A percentile compares a stretch with the other conserved stretches of the same genome.
phyloP scores from a whole-genome alignment of 2,888 invertebrate genomes.

The Mechanitis messenoides region DNA sequence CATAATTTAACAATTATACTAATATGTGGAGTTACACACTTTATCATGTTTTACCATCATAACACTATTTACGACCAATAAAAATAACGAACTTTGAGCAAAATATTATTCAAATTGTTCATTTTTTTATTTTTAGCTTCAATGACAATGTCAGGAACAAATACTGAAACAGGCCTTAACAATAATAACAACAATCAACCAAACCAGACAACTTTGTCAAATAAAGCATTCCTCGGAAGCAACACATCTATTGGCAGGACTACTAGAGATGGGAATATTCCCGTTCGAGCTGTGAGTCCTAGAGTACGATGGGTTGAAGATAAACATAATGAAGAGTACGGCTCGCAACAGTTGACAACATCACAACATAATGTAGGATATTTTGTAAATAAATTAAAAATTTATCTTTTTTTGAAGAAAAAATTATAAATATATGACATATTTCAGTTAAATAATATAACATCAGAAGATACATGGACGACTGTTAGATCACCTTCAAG shows the following conservation, averaged over 20 bases:
- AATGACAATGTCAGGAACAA: slow-evolving; percentile 81
- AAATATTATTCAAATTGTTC: slow-evolving; percentile 3
- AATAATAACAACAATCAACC: slow-evolving; percentile 61
- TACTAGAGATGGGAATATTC: slow-evolving; percentile 68
- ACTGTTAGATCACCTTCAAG: slow-evolving; percentile 62
- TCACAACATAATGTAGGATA: slow-evolving; percentile 69
- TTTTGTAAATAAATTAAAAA: no score
- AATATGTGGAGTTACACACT: slow-evolving; percentile 47
- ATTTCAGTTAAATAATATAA: slow-evolving; percentile 50
- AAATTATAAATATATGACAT: slow-evolving; percentile 6
- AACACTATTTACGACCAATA: background rate
- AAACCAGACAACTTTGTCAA: slow-evolving; percentile 66
- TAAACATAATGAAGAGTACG: slow-evolving; percentile 60
- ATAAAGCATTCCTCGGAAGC: slow-evolving; percentile 72
- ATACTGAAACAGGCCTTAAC: slow-evolving; percentile 73
- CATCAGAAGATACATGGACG: slow-evolving; percentile 63
- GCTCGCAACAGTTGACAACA: slow-evolving; percentile 59
- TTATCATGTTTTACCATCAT: slow-evolving; percentile 55
- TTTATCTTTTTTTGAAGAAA: background rate
- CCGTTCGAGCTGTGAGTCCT: slow-evolving; percentile 72
- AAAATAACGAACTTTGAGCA: background rate
- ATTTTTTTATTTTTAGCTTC: slow-evolving; percentile 76
- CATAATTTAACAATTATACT: slow-evolving; percentile 41
- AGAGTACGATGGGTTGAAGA: slow-evolving; percentile 72
- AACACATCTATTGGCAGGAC: slow-evolving; percentile 69